A percentile compares a stretch with the other conserved stretches of the same genome.
Conservation (phyloP, 2,797 vertebrate genomes). For the Odontamblyopus rebecca region DNA sequence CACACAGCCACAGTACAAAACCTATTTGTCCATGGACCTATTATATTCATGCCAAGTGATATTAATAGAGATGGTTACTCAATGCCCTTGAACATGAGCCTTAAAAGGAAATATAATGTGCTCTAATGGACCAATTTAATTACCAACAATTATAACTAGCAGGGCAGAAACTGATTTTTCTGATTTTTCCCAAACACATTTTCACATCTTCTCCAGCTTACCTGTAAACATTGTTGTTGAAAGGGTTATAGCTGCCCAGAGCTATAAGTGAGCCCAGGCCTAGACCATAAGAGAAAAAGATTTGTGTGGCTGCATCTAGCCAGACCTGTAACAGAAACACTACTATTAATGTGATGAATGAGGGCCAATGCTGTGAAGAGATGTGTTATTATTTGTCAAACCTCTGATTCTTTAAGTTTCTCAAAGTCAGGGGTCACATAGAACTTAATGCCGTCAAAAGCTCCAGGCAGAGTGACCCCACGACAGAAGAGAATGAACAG, state of each 20-base stretch:
- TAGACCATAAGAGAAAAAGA: slow-evolving; percentile 97
- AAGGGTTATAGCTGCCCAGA: slow-evolving; percentile 97
- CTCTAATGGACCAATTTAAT: slow-evolving; percentile 32
- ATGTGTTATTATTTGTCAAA: slow-evolving; percentile 58
- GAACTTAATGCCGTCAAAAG: slow-evolving; percentile 91
- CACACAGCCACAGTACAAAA: slow-evolving; percentile 23
- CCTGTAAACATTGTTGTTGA: slow-evolving; percentile 99
- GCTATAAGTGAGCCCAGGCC: slow-evolving; percentile 96
- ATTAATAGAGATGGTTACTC: slow-evolving; percentile 31
- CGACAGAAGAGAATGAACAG: slow-evolving; percentile 95
- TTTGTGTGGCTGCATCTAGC: slow-evolving; percentile 98
- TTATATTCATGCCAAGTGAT: slow-evolving; percentile 29
- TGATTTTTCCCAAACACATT: slow-evolving; percentile 10
- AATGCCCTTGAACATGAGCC: slow-evolving; percentile 17
- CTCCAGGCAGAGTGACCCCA: slow-evolving; percentile 93
- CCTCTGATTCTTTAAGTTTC: slow-evolving; percentile 96
- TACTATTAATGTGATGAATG: slow-evolving; percentile 23
- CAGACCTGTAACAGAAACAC: slow-evolving; percentile 84
- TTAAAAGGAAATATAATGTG: slow-evolving; percentile 11
- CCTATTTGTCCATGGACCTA: slow-evolving; percentile 27
- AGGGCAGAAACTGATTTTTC: slow-evolving; percentile 15
- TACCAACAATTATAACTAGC: slow-evolving; percentile 20
- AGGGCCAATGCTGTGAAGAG: slow-evolving; percentile 28
- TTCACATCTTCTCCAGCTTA: slow-evolving; percentile 58
- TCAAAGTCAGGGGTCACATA: slow-evolving; percentile 96